phyloP scores from a whole-genome alignment of 2,113 vertebrate species.

The Semicossyphus pulcher region DNA sequence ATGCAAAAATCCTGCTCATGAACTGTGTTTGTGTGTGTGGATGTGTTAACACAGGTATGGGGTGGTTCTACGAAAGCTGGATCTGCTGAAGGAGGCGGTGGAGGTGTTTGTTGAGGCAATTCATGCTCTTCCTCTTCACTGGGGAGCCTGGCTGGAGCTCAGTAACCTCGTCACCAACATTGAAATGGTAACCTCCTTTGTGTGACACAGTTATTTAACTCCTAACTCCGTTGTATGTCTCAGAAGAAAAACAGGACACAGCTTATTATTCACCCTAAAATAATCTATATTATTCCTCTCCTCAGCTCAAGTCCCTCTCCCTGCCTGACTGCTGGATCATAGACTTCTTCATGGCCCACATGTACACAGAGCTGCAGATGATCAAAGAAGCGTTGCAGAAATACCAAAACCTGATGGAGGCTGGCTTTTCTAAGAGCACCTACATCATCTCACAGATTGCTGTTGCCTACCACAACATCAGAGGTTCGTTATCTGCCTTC shows the following conservation, averaged over 20 bases:
- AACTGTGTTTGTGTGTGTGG: neutral
- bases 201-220: too few relatives aligned
- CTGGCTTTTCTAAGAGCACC: conserved; percentile 97
- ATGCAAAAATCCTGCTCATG: neutral
- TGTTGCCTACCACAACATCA: conserved; percentile 98
- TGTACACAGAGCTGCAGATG: conserved; percentile 98
- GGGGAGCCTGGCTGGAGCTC: conserved; percentile 98
- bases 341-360: conserved; percentile 99
- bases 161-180: conserved; percentile 98
- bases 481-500: conserved; percentile 84
- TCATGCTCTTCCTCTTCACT: conserved; percentile 93
- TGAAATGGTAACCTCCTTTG: conserved; percentile 90
- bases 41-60: conserved; percentile 86
- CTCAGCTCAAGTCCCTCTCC: conserved; percentile 95
- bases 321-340: conserved; percentile 98
- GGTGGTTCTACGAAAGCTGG: conserved; percentile 95
- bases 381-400: conserved; percentile 98
- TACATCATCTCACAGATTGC: conserved; percentile 99
- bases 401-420: conserved; percentile 96
- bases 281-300: conserved; percentile 45
- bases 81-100: conserved; percentile 95
- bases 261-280: neutral
- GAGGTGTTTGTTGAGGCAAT: conserved; percentile 96
- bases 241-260: too few relatives aligned
- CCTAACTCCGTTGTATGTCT: too few relatives aligned